phyloP scores from a whole-genome alignment of 1,140 invertebrate species.

The Rhyzopertha dominica region DNA sequence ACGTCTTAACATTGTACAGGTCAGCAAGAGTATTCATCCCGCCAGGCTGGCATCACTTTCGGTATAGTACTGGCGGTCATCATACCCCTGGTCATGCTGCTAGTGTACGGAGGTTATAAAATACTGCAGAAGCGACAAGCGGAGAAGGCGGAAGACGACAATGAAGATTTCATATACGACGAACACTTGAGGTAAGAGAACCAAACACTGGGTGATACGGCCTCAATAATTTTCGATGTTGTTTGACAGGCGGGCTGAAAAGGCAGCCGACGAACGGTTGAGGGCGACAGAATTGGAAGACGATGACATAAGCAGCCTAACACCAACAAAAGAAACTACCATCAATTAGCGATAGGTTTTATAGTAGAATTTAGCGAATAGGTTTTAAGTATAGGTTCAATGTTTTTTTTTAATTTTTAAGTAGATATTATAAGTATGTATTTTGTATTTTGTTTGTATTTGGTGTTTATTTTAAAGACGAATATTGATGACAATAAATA shows the following conservation, averaged over 20 bases:
- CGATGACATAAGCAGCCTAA: slow-evolving; percentile 7
- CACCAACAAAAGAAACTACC: too few species aligned
- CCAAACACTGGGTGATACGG: not conserved
- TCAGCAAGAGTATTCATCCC: slow-evolving; percentile 70
- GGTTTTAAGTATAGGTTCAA: too few species aligned
- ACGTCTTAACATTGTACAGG: slow-evolving; percentile 49
- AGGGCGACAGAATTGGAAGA: slow-evolving; percentile 6
- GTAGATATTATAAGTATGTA: too few species aligned
- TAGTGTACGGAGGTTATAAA: slow-evolving; percentile 65
- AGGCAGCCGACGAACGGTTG: slow-evolving; percentile 4
- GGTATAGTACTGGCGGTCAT: slow-evolving; percentile 70
- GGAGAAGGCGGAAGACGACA: slow-evolving; percentile 50
- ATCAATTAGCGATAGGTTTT: too few species aligned
- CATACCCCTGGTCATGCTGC: slow-evolving; percentile 65
- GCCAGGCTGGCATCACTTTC: slow-evolving; percentile 68
- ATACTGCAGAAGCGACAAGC: slow-evolving; percentile 54
- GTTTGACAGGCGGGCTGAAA: slow-evolving; percentile 7
- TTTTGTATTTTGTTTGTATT: too few species aligned
- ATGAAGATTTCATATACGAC: slow-evolving; percentile 11
- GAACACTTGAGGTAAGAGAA: slow-evolving; percentile 13
- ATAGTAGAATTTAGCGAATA: too few species aligned
- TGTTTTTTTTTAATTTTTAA: too few species aligned
- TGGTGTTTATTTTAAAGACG: too few species aligned
- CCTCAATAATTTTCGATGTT: slow-evolving; percentile 2
- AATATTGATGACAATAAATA: too few species aligned